Evolutionary conservation across 2,888 invertebrate genomes (phyloP).

Genomic region (Galeruca laticollis): DNA sequence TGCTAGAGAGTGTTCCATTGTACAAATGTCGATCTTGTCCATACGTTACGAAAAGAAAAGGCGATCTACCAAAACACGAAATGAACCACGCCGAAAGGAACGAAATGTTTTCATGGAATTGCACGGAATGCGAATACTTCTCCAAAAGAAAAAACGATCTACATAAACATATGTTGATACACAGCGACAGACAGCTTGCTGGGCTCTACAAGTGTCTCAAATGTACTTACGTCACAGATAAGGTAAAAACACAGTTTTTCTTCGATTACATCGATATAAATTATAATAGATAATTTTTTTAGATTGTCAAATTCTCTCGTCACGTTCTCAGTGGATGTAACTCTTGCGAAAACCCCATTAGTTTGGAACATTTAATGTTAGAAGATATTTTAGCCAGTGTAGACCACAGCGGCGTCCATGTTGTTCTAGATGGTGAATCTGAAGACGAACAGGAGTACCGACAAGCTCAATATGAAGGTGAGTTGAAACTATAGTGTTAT

Average conservation of each 20-base stretch:
- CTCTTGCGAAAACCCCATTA: constrained; percentile 32
- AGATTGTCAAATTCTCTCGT: constrained; percentile 48
- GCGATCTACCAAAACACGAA: constrained; percentile 48
- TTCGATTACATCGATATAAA: too few relatives aligned
- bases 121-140: constrained; percentile 45
- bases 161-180: constrained; percentile 52
- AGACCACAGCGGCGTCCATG: constrained; percentile 37
- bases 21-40: constrained; percentile 50
- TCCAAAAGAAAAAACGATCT: constrained; percentile 51
- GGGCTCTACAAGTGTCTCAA: constrained; percentile 51
- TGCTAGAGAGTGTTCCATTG: constrained; percentile 34
- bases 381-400: constrained; percentile 44
- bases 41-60: constrained; percentile 50
- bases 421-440: constrained; percentile 34
- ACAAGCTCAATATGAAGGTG: background rate
- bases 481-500: too few relatives aligned
- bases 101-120: constrained; percentile 36
- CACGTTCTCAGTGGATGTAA: constrained; percentile 49
- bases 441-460: constrained; percentile 2
- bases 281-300: background rate
- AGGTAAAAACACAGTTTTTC: constrained; percentile 22
- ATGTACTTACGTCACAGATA: constrained; percentile 49
- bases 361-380: constrained; percentile 40
- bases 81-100: constrained; percentile 42
- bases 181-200: constrained; percentile 47